A percentile compares a stretch with the other conserved stretches of the same genome.
Conservation (phyloP, 2,888 invertebrate genomes). For the Andrena bicolor region DNA sequence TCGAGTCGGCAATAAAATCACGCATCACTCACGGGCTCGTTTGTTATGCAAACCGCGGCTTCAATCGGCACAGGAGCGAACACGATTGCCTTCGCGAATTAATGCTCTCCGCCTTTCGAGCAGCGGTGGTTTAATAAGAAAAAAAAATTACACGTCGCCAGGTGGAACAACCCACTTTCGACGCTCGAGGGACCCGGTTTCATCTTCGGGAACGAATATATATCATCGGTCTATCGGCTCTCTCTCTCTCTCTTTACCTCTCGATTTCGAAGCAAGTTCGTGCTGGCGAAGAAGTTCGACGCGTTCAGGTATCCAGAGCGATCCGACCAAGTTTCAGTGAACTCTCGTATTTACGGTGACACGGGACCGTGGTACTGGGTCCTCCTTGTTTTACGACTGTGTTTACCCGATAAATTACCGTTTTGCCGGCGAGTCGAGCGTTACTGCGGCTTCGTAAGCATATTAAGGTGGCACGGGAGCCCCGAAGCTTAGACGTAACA, state of each 20-base stretch:
- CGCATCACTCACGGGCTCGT: slow-evolving; percentile 46
- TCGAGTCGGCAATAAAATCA: slow-evolving; percentile 57
- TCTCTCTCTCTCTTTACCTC: slow-evolving; percentile 1
- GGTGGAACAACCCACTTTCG: slow-evolving; percentile 38
- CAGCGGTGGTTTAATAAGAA: neutral
- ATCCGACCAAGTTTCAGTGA: slow-evolving; percentile 49
- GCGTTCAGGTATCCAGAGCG: slow-evolving; percentile 38
- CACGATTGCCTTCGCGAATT: slow-evolving; percentile 25
- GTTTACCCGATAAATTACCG: slow-evolving; percentile 71
- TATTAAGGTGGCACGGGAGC: slow-evolving; percentile 53
- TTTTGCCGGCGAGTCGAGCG: slow-evolving; percentile 63
- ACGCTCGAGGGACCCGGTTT: neutral
- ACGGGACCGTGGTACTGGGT: slow-evolving; percentile 15
- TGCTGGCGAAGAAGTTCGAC: slow-evolving; percentile 8
- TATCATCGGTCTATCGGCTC: slow-evolving; percentile 28
- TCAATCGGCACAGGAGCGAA: slow-evolving; percentile 21
- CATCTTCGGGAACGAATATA: slow-evolving; percentile 11
- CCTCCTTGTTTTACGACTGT: slow-evolving; percentile 58
- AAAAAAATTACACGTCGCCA: slow-evolving; percentile 36
- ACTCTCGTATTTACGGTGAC: slow-evolving; percentile 58
- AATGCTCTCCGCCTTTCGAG: slow-evolving; percentile 17
- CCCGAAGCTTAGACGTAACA: slow-evolving; percentile 28
- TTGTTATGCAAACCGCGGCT: slow-evolving; percentile 55
- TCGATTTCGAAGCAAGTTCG: slow-evolving; percentile 17
- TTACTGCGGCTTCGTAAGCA: slow-evolving; percentile 65